Evolutionary conservation across 2,113 vertebrate genomes (phyloP).

Genomic region (Saimiri boliviensis): DNA sequence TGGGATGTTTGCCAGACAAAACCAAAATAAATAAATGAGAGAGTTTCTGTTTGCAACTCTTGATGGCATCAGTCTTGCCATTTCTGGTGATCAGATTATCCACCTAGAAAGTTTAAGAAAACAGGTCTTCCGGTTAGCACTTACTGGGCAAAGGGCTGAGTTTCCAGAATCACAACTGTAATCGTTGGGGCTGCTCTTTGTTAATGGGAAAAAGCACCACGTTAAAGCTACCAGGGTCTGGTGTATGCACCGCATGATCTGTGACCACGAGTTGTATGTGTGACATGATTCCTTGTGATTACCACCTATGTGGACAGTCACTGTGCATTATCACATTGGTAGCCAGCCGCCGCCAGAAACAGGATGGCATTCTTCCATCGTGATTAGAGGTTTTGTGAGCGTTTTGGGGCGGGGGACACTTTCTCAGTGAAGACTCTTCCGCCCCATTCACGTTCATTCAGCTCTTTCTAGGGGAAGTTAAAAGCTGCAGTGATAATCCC

Average conservation of each 20-base stretch:
- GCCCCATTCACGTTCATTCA: conserved; percentile 73
- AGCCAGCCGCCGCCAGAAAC: conserved; percentile 56
- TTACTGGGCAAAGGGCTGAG: neutral
- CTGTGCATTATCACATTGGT: conserved; percentile 53
- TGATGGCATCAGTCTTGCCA: neutral
- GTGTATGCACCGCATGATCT: neutral
- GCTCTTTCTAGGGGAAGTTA: conserved; percentile 71
- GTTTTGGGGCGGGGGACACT: conserved; percentile 28
- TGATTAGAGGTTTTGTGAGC: conserved; percentile 77
- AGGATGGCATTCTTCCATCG: conserved; percentile 70
- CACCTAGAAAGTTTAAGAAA: conserved; percentile 16
- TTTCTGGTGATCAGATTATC: neutral
- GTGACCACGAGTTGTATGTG: neutral
- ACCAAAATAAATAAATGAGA: neutral
- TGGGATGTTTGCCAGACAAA: conserved; percentile 29
- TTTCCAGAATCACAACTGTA: neutral
- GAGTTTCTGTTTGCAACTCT: neutral
- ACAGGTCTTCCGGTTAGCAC: neutral
- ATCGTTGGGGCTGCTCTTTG: neutral
- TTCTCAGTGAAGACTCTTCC: conserved; percentile 78
- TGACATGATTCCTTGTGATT: neutral
- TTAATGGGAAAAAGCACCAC: neutral
- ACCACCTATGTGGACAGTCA: conserved; percentile 51
- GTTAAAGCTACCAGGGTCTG: neutral
- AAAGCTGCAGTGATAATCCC: conserved; percentile 74